Base-by-base conservation (phyloP, 2,113 vertebrate genomes). In the Paracyprichromis sp. region DNA sequence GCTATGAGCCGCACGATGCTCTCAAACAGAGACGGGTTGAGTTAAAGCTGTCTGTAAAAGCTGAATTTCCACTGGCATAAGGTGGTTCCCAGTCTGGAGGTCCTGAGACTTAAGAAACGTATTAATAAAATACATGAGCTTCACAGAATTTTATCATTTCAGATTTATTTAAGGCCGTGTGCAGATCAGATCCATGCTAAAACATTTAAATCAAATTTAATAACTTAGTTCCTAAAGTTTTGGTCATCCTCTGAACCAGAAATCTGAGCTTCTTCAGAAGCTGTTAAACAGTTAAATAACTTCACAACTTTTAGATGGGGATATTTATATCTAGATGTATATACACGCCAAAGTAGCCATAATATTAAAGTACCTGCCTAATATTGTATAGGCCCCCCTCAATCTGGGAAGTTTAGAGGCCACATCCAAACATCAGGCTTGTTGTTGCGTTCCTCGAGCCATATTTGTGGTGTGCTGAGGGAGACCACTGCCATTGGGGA, bases 11-110 rank as follows among this genome's bases (percentile, higher is more conserved):
- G 63, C 63, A 36, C 50, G 52, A 83, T 16, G 7, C 86, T 90
- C 89, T 90, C 84, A 84, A 80, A 87, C 81, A 83, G 82, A 90
- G 88, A 80, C 31, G 54, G 36, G 92, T 76, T 93, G 90, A 91
- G 91, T 92, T 89, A 69, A 86, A 88, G 59, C 66, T 6, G 38
- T 66, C 9, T 19, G 43, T 38, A 34, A 21, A 53, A 10, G 61
- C 53, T 63, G 69, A 78, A 82, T 59, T 56, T n/a, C 36, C 38
- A 54, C 19, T 24, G 19, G 47, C 53, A 31, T 24, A 38, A 17
- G 9, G 56, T 9, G 1, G 17, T 81, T 81, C 63, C 59, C 36
- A 43, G 17, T 56, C 47, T 26, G 26, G 61, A 16, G 16, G 26
- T 61, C 17, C 38, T 45, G 24, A 59, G 12, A 5, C 17, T 24